Evolutionary conservation across 1,140 invertebrate species (phyloP).

Genomic region (Triops longicaudatus): DNA sequence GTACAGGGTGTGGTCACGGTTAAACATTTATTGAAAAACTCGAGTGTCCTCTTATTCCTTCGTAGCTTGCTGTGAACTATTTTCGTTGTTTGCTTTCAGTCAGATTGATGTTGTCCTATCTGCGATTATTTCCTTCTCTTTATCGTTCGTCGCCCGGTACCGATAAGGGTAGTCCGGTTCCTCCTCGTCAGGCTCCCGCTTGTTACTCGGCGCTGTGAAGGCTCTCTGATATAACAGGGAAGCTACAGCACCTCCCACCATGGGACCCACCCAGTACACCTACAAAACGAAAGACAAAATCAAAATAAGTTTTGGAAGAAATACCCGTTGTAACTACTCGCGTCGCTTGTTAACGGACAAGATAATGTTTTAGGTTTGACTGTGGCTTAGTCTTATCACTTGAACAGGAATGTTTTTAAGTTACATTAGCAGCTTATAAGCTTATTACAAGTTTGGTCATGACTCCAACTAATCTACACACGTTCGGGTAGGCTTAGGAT

Average conservation of each 20-base stretch:
- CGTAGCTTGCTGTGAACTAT: not conserved
- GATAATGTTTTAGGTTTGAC: too few species aligned
- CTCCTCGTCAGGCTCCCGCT: conserved; percentile 41
- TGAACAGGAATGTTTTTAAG: too few species aligned
- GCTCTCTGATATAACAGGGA: conserved; percentile 64
- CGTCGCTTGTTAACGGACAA: too few species aligned
- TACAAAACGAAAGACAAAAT: conserved; percentile 34
- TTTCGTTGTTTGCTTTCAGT: not conserved
- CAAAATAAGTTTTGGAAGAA: not conserved
- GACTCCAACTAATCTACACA: too few species aligned
- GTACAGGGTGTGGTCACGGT: conserved; percentile 5
- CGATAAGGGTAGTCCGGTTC: conserved; percentile 34
- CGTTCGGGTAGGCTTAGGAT: too few species aligned
- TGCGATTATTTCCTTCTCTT: conserved; percentile 27
- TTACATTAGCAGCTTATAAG: too few species aligned
- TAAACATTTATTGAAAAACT: not conserved
- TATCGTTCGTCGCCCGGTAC: conserved; percentile 19
- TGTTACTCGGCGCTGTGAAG: conserved; percentile 50
- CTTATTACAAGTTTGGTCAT: too few species aligned
- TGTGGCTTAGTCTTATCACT: too few species aligned
- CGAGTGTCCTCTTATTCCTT: not conserved
- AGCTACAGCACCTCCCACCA: conserved; percentile 66
- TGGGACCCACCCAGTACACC: conserved; percentile 81
- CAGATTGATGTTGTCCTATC: conserved; percentile 27
- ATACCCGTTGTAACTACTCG: not conserved